Conservation (phyloP, 2,113 vertebrate genomes). For the Guaruba guarouba region DNA sequence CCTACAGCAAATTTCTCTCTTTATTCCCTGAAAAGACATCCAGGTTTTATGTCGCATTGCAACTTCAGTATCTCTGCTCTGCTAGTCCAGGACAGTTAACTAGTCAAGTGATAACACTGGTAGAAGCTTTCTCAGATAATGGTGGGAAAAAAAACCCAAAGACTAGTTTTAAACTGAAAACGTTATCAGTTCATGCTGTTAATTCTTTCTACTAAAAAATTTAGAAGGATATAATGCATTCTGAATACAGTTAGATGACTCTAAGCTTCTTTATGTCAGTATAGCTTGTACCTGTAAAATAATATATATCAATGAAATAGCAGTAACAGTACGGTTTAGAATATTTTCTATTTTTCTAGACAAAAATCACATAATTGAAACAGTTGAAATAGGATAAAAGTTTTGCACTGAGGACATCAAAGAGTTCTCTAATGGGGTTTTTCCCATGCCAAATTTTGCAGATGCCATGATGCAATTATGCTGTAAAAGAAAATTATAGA, state of each 20-base stretch:
- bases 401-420: neutral
- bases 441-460: neutral
- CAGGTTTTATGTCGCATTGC: neutral
- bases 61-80: neutral
- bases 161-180: neutral
- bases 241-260: neutral
- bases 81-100: neutral
- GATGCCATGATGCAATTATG: neutral
- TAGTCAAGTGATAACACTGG: neutral
- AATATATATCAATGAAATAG: neutral
- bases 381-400: neutral
- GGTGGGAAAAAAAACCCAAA: accelerated
- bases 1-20: neutral
- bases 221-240: neutral
- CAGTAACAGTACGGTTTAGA: neutral
- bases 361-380: neutral
- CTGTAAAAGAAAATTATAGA: neutral
- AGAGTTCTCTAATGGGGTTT: neutral
- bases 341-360: neutral
- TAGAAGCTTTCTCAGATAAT: neutral
- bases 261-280: neutral
- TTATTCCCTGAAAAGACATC: neutral
- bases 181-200: neutral
- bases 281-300: neutral
- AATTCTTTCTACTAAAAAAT: neutral